Evolutionary conservation across 92 coral and sea anemone genomes (phyloP), one percentile per base, ranked within the genome.

Genomic region (Palythoa grandiflora): DNA sequence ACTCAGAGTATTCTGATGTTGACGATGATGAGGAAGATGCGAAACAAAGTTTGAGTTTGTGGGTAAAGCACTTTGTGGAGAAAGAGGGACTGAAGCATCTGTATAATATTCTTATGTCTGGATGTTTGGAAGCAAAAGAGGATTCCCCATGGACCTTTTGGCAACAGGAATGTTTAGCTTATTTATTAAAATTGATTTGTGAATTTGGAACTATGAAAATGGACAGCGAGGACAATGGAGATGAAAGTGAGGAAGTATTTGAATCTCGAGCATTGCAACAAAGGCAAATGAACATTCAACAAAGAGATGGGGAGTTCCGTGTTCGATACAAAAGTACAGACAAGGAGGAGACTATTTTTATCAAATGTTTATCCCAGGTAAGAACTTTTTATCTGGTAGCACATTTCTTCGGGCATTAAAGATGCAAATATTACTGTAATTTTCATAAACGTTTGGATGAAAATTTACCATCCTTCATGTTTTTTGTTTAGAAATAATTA

Each of bases 241-340:
- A 89, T 74, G 96, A 91, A 20, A 94, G 84, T 70, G 89, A 90
- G 83, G 99, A 97, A 52, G 99, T 97, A 19, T 97, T 97, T 73
- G 89, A 91, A 8, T 76, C 90, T 35, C 78, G 94, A 7, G 90
- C 91, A 63, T 85, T 66, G 84, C 91, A 89, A 68, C 79, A 83
- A 65, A 88, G 79, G 75, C 84, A 84, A 38, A 75, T 71, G 91
- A 92, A 83, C 48, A 90, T 91, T 77, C 99, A 91, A 90, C 92
- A 89, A 47, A 87, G 71, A 72, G 98, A 93, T 87, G 98, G 97
- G 70, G 93, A 93, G 92, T 97, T 97, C 87, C 93, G 96, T 70
- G 95, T 97, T 17, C 90, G 99, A 16, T 95, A 95, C 89, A 97
- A 97, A 73, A 97, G 99, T 77, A 97, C 99, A 6, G 99, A 97